phyloP scores from a whole-genome alignment of 2,888 invertebrate genomes.

The Drosophila fungiperda region DNA sequence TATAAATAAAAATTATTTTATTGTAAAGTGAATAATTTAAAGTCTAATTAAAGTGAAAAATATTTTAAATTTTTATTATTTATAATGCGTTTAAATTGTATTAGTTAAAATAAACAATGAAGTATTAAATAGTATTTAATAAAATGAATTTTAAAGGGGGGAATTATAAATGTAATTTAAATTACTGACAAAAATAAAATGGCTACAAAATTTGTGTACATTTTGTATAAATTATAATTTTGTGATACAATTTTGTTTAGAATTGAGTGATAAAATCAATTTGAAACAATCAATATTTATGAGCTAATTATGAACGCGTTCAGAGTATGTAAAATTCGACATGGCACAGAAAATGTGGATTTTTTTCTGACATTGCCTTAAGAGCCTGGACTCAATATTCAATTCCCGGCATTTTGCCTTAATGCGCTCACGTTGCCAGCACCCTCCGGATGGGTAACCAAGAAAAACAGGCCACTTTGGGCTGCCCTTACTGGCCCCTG shows the following conservation, averaged over 20 bases:
- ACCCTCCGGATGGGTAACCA: slow-evolving; percentile 12
- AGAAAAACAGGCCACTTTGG: slow-evolving; percentile 27
- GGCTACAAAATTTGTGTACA: neutral
- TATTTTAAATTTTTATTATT: neutral
- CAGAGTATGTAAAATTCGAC: slow-evolving; percentile 42
- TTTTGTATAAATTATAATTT: neutral
- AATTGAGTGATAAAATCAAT: neutral
- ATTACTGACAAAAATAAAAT: neutral
- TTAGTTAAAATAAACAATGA: neutral
- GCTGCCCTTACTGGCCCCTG: slow-evolving; percentile 1
- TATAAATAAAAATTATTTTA: neutral
- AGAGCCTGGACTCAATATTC: slow-evolving; percentile 74
- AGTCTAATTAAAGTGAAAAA: neutral
- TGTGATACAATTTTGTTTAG: neutral
- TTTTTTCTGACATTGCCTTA: slow-evolving; percentile 50
- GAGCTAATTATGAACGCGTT: neutral
- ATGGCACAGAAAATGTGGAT: slow-evolving; percentile 18
- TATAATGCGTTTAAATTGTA: neutral
- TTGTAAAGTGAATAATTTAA: too few relatives aligned
- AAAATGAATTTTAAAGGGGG: neutral
- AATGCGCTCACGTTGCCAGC: slow-evolving; percentile 74
- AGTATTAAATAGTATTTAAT: neutral
- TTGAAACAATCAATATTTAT: neutral
- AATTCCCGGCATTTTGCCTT: slow-evolving; percentile 73
- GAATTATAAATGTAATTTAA: neutral